These are phyloP conservation scores for Zeuzera pyrina DNA, from an alignment of 2,888 invertebrate genomes.

Conservation along the genomic window DNA sequence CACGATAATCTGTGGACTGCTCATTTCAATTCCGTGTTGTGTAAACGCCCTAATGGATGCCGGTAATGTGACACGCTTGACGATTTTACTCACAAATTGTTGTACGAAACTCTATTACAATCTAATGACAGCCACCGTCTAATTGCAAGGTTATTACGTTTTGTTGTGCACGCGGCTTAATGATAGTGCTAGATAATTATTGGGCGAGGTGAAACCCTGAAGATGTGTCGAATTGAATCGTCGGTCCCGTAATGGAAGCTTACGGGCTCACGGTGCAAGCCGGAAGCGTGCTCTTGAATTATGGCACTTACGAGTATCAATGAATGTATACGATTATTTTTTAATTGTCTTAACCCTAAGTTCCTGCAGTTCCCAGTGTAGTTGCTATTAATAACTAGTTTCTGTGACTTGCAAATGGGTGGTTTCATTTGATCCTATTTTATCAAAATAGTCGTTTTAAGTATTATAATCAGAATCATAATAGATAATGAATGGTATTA, in stretches of 20 bases:
- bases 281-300: conserved; percentile 30
- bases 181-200: conserved; percentile 63
- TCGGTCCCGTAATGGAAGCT: conserved; percentile 40
- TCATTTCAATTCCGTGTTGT: conserved; percentile 71
- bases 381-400: conserved; percentile 18
- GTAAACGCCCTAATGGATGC: conserved; percentile 70
- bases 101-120: conserved; percentile 72
- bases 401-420: no score
- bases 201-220: conserved; percentile 68
- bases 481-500: no score
- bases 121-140: conserved; percentile 69
- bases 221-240: conserved; percentile 70
- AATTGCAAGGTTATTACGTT: conserved; percentile 70
- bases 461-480: no score
- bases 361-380: conserved; percentile 23
- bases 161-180: conserved; percentile 64
- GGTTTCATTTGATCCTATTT: no score
- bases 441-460: no score
- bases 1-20: conserved; percentile 69
- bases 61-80: conserved; percentile 73
- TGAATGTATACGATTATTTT: conserved; percentile 50
- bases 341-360: conserved; percentile 43
- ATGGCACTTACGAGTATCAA: conserved; percentile 30
- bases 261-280: conserved; percentile 17
- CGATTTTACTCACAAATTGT: conserved; percentile 72